Evolutionary conservation across 2,888 invertebrate genomes (phyloP), one percentile per base, ranked within the genome.

Genomic region (Sisyra nigra): DNA sequence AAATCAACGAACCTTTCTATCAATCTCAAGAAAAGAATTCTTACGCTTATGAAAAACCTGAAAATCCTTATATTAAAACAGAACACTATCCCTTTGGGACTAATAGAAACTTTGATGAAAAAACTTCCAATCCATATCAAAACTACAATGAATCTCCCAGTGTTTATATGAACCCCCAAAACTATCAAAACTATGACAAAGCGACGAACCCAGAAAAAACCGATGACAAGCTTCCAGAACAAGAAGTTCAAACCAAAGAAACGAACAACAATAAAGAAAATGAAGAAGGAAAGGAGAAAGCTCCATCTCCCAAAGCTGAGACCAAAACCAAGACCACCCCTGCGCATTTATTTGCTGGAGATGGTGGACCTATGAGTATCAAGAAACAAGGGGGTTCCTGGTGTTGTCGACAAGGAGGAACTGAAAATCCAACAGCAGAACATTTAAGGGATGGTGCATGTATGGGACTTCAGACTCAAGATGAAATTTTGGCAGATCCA

Each of bases 321-420:
- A 5, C 6, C 6, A 14, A 34, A 5, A 34, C 9, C n/a, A 34
- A 24, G 7, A 24, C 24, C 7, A 3, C 24, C 5, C 5, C 24
- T 24, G 66, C 67, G 17, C 76, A 76, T 55, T 60, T 71, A 48
- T 81, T 71, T 57, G 63, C 72, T 47, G 80, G 81, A 10, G 80
- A 80, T 50, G 80, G 80, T 33, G 81, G 81, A 9, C 79, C 81
- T 17, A 72, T 67, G 15, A 64, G 67, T 40, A 67, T 79, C 42
- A 70, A 67, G 48, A 69, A 71, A 45, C 74, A 72, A 53, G 62
- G 72, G 37, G 82, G 81, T 7, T 78, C 78, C 46, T 75, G 81
- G 50, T 81, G 81, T 53, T 82, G 81, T 57, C 72, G 81, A 30
- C 74, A 79, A 57, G 81, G 80, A 17, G 77, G 81, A 3, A 80